Base-by-base conservation (phyloP, 2,797 vertebrate species). In the Smutsia gigantea region DNA sequence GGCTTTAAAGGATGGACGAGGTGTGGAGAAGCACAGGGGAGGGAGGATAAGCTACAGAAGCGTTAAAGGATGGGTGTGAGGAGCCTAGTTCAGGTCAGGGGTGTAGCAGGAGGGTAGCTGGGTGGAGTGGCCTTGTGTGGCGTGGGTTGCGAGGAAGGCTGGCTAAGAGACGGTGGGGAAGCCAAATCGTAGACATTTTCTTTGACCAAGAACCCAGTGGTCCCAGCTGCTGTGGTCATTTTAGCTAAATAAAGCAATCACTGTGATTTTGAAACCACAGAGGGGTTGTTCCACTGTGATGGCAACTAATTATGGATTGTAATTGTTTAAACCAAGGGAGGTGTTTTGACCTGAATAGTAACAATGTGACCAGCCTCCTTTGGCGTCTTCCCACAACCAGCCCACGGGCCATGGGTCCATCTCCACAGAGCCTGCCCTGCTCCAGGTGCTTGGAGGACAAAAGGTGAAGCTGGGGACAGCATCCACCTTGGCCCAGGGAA, bases 181-280 rank as follows among this genome's bases (percentile, higher is more conserved):
- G 79, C 74, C 55, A 68, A 27, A 61, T 75, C 53, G 1, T 12
- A 64, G 91, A 25, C 15, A 7, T 79, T 57, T 74, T 82, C 95
- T 92, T 81, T 71, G 77, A 66, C 1, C 0, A 34, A 69, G 82
- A 86, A 39, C 72, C 49, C 59, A 82, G 87, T 66, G 71, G 88
- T 94, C 91, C 95, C 0, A 37, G 75, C 89, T 77, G 53, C 1
- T 72, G 53, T 0, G 10, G 83, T 49, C 0, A 5, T 18, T 81
- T 63, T 13, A 31, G 84, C 89, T 78, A 82, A 97, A 97, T 96
- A 97, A 97, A 98, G 78, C 93, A 86, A 87, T 96, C 31, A 37
- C 96, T 39, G 95, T 87, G 94, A 96, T 93, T 96, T 96, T 90
- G 93, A 98, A 98, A 93, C 96, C 97, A 79, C 97, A 84, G 85